These are phyloP conservation scores for Aplochiton taeniatus DNA, from an alignment of 2,797 vertebrate genomes.

Conservation along the genomic window DNA sequence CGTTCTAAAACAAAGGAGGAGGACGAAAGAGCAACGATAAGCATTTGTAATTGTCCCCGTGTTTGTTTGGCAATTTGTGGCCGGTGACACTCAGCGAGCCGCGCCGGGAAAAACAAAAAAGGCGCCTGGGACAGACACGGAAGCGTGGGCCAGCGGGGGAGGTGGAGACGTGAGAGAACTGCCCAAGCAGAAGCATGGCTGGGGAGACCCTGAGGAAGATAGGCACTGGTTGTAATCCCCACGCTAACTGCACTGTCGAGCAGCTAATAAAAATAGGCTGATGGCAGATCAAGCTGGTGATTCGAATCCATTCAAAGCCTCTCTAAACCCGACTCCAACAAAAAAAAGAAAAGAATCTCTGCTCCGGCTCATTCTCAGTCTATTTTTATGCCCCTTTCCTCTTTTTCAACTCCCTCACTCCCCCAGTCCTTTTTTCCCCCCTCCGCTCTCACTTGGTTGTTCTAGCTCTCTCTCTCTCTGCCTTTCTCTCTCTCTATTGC, in stretches of 20 bases:
- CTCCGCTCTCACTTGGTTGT: not conserved
- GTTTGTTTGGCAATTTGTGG: slow-evolving; percentile 76
- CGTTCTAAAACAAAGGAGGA: slow-evolving; percentile 51
- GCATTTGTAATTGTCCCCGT: slow-evolving; percentile 72
- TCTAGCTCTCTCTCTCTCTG: slow-evolving; percentile 9
- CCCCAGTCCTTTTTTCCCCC: slow-evolving; percentile 14
- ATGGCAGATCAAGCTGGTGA: slow-evolving; percentile 77
- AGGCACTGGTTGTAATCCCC: slow-evolving; percentile 74
- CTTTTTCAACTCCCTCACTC: slow-evolving; percentile 21
- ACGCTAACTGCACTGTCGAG: slow-evolving; percentile 77
- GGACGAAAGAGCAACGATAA: slow-evolving; percentile 58
- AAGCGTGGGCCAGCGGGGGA: slow-evolving; percentile 46
- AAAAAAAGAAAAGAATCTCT: slow-evolving; percentile 60
- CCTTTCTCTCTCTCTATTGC: slow-evolving; percentile 51
- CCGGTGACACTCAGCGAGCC: slow-evolving; percentile 64
- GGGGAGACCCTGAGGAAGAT: slow-evolving; percentile 72
- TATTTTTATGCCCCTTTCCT: slow-evolving; percentile 34
- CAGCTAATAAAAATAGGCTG: slow-evolving; percentile 82
- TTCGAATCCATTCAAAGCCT: slow-evolving; percentile 79
- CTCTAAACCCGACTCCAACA: slow-evolving; percentile 73
- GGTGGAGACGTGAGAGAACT: slow-evolving; percentile 63
- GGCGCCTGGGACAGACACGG: slow-evolving; percentile 57
- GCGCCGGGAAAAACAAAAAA: slow-evolving; percentile 58
- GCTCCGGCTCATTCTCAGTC: slow-evolving; percentile 65
- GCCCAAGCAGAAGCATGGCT: slow-evolving; percentile 67